A percentile compares a stretch with the other conserved stretches of the same genome.
Evolutionary conservation across 1,140 invertebrate species (phyloP).

Genomic region (Drosophila oshimai): DNA sequence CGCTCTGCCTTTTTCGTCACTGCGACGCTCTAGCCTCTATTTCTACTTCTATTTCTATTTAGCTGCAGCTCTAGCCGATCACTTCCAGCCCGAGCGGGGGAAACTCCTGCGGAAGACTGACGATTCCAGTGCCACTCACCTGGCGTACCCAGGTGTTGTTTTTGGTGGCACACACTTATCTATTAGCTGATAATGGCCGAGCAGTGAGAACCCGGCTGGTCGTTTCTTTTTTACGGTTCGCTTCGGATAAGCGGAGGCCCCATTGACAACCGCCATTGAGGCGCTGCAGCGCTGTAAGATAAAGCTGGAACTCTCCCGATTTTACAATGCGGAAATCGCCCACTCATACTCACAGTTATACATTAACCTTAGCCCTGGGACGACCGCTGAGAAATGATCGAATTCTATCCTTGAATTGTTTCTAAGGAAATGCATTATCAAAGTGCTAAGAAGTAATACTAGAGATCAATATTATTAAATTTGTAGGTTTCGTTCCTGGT

Average conservation of each 20-base stretch:
- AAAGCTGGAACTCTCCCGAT: slow-evolving; percentile 4
- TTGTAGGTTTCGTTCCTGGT: no score
- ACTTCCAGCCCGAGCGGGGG: slow-evolving; percentile 33
- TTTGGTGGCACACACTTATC: slow-evolving; percentile 45
- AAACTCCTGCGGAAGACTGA: slow-evolving; percentile 58
- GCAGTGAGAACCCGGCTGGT: slow-evolving; percentile 26
- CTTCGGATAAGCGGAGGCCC: slow-evolving; percentile 36
- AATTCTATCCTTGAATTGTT: not conserved
- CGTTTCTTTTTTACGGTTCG: slow-evolving; percentile 10
- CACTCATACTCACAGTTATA: not conserved
- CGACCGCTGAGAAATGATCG: not conserved
- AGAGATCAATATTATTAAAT: no score
- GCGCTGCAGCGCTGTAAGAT: slow-evolving; percentile 13
- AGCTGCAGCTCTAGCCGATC: not conserved
- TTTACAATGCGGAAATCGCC: not conserved
- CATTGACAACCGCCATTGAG: slow-evolving; percentile 37
- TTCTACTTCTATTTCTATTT: no score
- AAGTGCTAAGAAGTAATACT: no score
- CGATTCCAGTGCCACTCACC: slow-evolving; percentile 26
- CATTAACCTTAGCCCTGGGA: not conserved
- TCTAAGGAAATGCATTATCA: no score
- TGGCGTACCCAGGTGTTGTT: not conserved
- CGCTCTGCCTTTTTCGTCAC: slow-evolving; percentile 31
- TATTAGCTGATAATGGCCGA: slow-evolving; percentile 42
- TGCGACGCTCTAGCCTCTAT: slow-evolving; percentile 8